phyloP scores from a whole-genome alignment of 2,113 vertebrate species.

The Malurus cyaneus region DNA sequence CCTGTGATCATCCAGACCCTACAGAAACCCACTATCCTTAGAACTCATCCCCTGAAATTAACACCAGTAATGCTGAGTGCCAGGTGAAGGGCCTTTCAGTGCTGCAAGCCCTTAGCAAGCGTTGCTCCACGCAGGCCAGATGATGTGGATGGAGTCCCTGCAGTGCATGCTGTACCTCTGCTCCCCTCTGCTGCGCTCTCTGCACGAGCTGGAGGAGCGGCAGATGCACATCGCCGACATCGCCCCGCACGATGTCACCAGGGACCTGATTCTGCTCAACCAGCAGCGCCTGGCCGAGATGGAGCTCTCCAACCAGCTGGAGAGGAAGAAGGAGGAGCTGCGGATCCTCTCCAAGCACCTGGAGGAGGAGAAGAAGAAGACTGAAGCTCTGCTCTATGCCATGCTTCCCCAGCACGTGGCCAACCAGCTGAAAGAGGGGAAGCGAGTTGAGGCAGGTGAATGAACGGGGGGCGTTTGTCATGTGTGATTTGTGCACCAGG shows the following conservation, averaged over 20 bases:
- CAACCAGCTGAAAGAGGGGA: constrained; percentile 81
- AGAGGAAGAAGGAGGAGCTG: constrained; percentile 82
- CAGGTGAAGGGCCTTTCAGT: not conserved
- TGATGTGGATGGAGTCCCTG: constrained; percentile 84
- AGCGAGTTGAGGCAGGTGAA: constrained; percentile 81
- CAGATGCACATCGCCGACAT: constrained; percentile 84
- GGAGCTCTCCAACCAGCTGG: constrained; percentile 84
- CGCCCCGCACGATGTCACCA: constrained; percentile 80
- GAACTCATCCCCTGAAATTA: not conserved
- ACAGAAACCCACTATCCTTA: not conserved
- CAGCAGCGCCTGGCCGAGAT: constrained; percentile 83
- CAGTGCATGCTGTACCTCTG: constrained; percentile 83
- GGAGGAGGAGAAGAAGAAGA: constrained; percentile 80
- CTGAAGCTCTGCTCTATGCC: constrained; percentile 77
- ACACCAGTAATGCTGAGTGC: not conserved
- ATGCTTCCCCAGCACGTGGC: constrained; percentile 83
- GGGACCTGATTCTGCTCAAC: constrained; percentile 84
- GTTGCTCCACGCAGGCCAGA: constrained; percentile 71
- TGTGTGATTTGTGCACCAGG: not conserved
- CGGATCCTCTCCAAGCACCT: constrained; percentile 76
- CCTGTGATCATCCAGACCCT: not conserved
- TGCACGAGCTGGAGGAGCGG: constrained; percentile 82
- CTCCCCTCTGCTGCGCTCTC: constrained; percentile 77
- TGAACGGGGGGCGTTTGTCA: not conserved
- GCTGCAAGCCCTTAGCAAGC: not conserved